A percentile compares a stretch with the other conserved stretches of the same genome.
phyloP scores from a whole-genome alignment of 2,797 vertebrate species.

The Clarias laeviceps region DNA sequence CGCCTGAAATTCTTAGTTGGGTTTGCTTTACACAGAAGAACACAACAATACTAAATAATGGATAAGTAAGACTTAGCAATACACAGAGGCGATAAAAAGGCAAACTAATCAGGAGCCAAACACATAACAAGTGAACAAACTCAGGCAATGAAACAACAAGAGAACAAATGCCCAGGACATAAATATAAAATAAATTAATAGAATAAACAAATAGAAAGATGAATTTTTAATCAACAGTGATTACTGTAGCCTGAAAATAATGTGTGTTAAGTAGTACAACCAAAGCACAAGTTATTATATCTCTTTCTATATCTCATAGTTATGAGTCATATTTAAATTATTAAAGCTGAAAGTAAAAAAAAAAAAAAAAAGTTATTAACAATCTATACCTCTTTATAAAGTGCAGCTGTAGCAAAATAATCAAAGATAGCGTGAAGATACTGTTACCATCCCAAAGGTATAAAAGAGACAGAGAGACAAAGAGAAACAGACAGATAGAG shows the following conservation, averaged over 20 bases:
- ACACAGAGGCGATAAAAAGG: background rate
- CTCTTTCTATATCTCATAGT: no score
- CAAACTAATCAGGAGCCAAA: background rate
- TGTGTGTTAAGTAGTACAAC: no score
- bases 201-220: background rate
- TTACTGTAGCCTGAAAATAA: background rate
- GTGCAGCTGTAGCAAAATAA: background rate
- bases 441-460: background rate
- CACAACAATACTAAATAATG: background rate
- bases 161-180: background rate
- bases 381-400: background rate
- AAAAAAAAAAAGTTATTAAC: no score
- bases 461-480: background rate
- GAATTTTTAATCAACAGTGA: background rate
- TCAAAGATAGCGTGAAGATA: background rate
- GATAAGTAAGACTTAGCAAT: background rate
- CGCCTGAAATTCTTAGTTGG: background rate
- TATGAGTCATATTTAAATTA: no score
- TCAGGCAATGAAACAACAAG: background rate
- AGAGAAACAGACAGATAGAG: background rate
- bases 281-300: background rate
- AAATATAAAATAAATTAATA: background rate
- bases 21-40: no score
- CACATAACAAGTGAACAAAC: constrained; percentile 18
- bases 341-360: no score